Percentiles rank a stretch among this genome's conserved stretches.
These are phyloP conservation scores for Watsonalla binaria DNA, from an alignment of 2,888 invertebrate genomes.

Conservation along the genomic window DNA sequence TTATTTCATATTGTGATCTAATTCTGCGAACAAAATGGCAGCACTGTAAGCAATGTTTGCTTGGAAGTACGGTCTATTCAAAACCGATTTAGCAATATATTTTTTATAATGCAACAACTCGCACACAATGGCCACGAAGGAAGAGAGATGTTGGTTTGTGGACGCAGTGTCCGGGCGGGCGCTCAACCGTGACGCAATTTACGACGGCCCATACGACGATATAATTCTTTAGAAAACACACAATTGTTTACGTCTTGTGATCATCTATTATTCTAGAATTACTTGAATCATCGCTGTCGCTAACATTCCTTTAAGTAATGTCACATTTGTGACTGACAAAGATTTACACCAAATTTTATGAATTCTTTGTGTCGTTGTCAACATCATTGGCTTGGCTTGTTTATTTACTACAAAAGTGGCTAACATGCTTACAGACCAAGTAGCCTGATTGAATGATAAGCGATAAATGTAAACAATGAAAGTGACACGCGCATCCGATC, in stretches of 20 bases:
- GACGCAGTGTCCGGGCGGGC: conserved; percentile 40
- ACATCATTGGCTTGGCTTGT: no score
- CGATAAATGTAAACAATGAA: no score
- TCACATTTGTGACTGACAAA: no score
- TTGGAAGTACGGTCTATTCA: conserved; percentile 13
- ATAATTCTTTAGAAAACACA: conserved; percentile 34
- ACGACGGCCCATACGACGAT: conserved; percentile 51
- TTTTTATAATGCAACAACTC: conserved; percentile 42
- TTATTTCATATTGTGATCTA: neutral
- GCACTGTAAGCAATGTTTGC: neutral
- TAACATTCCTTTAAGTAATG: no score
- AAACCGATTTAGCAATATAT: conserved; percentile 28
- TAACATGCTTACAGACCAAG: no score
- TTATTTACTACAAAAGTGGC: no score
- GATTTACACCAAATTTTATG: no score
- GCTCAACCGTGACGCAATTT: conserved; percentile 55
- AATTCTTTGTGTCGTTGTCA: no score
- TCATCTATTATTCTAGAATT: conserved; percentile 21
- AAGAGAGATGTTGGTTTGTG: conserved; percentile 39
- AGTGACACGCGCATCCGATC: no score
- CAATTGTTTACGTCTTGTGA: conserved; percentile 23
- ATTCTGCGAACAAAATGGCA: neutral
- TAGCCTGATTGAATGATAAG: no score
- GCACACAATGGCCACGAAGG: conserved; percentile 47
- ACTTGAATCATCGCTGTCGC: conserved; percentile 7